Conservation (phyloP, 2,113 vertebrate genomes). For the Embiotoca jacksoni region DNA sequence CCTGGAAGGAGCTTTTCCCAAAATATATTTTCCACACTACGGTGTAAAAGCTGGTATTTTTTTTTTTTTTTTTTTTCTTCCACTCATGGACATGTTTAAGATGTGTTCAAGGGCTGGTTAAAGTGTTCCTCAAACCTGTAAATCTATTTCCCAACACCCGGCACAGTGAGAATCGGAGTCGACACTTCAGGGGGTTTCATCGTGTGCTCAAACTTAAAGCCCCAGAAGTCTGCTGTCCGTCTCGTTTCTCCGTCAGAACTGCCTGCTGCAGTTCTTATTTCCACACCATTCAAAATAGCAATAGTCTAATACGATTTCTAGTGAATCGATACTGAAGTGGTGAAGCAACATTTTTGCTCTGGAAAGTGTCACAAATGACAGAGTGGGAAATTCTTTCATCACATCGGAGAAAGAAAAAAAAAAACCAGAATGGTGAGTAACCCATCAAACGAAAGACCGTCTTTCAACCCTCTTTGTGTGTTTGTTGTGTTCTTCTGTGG, state of each 20-base stretch:
- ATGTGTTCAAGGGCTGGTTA: conserved; percentile 25
- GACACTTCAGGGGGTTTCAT: conserved; percentile 30
- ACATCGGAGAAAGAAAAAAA: too few species aligned
- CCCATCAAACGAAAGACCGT: too few species aligned
- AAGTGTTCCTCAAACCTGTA: conserved; percentile 31
- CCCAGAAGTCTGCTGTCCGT: not conserved
- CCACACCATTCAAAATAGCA: conserved; percentile 8
- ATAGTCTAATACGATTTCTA: not conserved
- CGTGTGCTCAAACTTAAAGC: conserved; percentile 28
- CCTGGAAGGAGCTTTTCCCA: not conserved
- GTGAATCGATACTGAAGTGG: not conserved
- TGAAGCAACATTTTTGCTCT: not conserved
- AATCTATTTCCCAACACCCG: conserved; percentile 28
- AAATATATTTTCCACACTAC: conserved; percentile 20
- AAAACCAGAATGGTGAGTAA: too few species aligned
- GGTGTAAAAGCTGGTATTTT: not conserved
- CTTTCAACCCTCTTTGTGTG: not conserved
- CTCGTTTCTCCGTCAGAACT: conserved; percentile 20
- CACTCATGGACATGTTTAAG: conserved; percentile 18
- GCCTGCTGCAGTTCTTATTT: conserved; percentile 17
- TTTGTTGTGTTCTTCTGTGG: not conserved
- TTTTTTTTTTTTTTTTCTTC: not conserved
- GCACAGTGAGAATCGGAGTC: conserved; percentile 9
- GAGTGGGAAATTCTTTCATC: not conserved
- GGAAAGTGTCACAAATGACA: not conserved